A percentile compares a stretch with the other conserved stretches of the same genome.
These are phyloP conservation scores for Lucilia cuprina DNA, from an alignment of 1,140 invertebrate species.

Conservation along the genomic window DNA sequence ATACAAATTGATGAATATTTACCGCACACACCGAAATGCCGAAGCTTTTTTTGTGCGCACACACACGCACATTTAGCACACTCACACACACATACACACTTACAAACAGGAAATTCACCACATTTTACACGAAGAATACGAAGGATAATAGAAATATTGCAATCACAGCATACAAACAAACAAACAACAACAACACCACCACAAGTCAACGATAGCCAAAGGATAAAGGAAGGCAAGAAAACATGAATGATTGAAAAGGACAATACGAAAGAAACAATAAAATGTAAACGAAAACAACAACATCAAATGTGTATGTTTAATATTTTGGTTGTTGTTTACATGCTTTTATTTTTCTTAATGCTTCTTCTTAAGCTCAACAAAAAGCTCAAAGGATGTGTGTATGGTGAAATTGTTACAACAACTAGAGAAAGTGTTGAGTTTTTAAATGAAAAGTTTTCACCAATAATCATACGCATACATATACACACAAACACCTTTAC, in stretches of 20 bases:
- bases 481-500: background rate
- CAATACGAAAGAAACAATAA: background rate
- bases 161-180: background rate
- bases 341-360: background rate
- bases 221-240: background rate
- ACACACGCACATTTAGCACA: conserved; percentile 16
- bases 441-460: background rate
- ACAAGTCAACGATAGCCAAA: no score
- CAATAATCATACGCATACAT: background rate
- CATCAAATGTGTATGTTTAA: background rate
- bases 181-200: background rate
- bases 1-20: conserved; percentile 61
- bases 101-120: background rate
- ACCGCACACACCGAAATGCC: conserved; percentile 39
- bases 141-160: background rate
- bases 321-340: background rate
- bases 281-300: background rate
- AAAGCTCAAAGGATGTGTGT: no score
- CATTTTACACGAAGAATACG: background rate
- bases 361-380: no score
- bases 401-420: background rate
- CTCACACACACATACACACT: background rate
- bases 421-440: background rate
- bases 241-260: background rate
- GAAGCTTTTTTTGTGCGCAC: conserved; percentile 35